Evolutionary conservation across 2,888 invertebrate species (phyloP), one percentile per base, ranked within the genome.

Genomic region (Penaeus monodon): DNA sequence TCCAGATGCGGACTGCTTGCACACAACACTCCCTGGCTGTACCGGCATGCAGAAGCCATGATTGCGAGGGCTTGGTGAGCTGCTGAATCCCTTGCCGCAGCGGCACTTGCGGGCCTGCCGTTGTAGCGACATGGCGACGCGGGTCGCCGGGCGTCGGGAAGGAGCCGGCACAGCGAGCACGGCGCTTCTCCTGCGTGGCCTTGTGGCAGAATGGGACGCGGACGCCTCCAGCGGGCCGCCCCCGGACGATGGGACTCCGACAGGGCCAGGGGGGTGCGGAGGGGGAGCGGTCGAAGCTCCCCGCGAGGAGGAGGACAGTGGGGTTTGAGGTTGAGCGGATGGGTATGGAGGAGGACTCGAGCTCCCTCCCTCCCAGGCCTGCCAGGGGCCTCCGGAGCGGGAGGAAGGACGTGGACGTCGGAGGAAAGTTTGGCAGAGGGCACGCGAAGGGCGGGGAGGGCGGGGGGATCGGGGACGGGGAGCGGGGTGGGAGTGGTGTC

Each of bases 131-230:
- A 97, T 98, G 93, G 98, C 44, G 97, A 97, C 97, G 96, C 83
- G 98, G 94, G 93, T 98, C 98, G 0, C 98, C 98, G 0, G 98
- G 98, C 0, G 98, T 98, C 49, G 98, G 98, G 94, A 98, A 98
- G 0, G 98, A 98, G 93, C 98, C 96, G 96, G 92, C 98, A 98
- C 63, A 97, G 97, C 92, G 97, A 96, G 92, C 98, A 99, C 2
- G 98, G 98, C 91, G 93, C 91, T 98, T 94, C 65, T 97, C 96
- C 91, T 97, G 94, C 89, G 57, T 90, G 81, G 63, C 87, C 85
- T 88, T 87, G 66, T 10, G 89, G 88, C 33, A 85, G 29, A 24
- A 68, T 27, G 33, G 33, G 86, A 12, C n/a, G 44, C 12, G 4
- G 68, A 44, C 24, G 64, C 93, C 0, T 93, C 93, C 22, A 57